Base-by-base conservation (phyloP, 2,888 invertebrate species). In the Drosophila subquinaria region DNA sequence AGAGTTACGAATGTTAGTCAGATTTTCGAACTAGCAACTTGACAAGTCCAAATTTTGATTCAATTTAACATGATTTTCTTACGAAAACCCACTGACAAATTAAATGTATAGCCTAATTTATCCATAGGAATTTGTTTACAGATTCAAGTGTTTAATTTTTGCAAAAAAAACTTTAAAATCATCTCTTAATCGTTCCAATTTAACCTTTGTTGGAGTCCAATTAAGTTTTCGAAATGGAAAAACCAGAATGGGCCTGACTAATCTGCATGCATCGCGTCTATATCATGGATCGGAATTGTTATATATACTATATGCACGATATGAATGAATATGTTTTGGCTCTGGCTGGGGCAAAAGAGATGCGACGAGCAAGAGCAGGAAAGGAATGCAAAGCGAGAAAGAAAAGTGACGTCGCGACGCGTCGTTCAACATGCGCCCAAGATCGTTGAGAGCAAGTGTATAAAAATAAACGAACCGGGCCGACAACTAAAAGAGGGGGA, bases 401-500 rank as follows among this genome's bases (percentile, higher is more conserved):
- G 17, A 8, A 30, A 62, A 53, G 59, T 53, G 64, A 57, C 56
- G 47, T 38, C 9, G 47, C 56, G 47, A 33, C 9, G 47, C 51
- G 30, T 38, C 11, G 55, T 40, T 33, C 33, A 55, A 43, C 8
- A 45, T 52, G 20, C 30, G 42, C 50, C 51, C 45, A 33, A 65
- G 62, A 73, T 68, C 68, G 11, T 38, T 23, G 56, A 69, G 77
- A 76, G 60, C 60, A 45, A 63, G 53, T 68, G 78, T 73, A 69
- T 73, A 78, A 73, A 78, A 81, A 79, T 78, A 77, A 76, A 64
- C 65, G 62, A 65, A 69, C 70, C 64, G 64, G 66, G 71, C 56
- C 65, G 56, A 48, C 17, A 45, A 43, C 6, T 33, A 40, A 48
- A 53, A 35, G 43, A 20, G 23, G 53, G 33, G 56, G 8, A 2